Percentiles rank a stretch among this genome's conserved stretches.
These are phyloP conservation scores for Chrysotoxum bicinctum DNA, from an alignment of 2,888 invertebrate species.

Conservation along the genomic window DNA sequence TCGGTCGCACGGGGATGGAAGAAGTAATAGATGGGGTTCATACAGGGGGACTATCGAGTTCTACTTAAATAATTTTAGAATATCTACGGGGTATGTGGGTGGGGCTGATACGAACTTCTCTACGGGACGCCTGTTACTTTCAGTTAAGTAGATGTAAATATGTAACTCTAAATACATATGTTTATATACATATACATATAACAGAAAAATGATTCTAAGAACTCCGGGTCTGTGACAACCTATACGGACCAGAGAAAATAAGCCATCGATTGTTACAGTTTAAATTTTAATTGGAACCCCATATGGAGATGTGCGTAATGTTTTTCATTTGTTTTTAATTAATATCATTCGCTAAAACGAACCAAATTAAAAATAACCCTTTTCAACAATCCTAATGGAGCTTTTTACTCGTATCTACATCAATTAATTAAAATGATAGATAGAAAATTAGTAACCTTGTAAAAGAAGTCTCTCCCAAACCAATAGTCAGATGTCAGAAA, in stretches of 20 bases:
- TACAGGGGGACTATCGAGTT: conserved; percentile 13
- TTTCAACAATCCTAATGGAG: background rate
- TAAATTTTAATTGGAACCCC: conserved; percentile 8
- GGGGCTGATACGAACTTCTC: conserved; percentile 35
- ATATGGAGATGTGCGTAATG: conserved; percentile 3
- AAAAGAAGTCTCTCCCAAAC: too few species aligned
- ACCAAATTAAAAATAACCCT: background rate
- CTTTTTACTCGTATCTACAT: background rate
- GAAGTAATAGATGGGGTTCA: background rate
- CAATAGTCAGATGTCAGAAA: too few species aligned
- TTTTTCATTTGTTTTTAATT: conserved; percentile 2
- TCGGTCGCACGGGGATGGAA: background rate
- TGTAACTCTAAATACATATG: background rate
- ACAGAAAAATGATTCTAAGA: background rate
- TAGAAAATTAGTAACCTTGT: too few species aligned
- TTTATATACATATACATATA: background rate
- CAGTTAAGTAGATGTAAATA: conserved; percentile 18
- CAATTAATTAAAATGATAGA: background rate
- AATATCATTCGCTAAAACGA: background rate
- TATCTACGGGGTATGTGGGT: conserved; percentile 8
- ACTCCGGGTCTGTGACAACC: background rate
- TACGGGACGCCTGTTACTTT: conserved; percentile 39
- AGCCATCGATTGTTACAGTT: conserved; percentile 3
- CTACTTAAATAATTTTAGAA: conserved; percentile 39
- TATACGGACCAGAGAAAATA: background rate